Evolutionary conservation across 2,888 invertebrate genomes (phyloP), one percentile per base, ranked within the genome.

Genomic region (Habrosyne pyritoides): DNA sequence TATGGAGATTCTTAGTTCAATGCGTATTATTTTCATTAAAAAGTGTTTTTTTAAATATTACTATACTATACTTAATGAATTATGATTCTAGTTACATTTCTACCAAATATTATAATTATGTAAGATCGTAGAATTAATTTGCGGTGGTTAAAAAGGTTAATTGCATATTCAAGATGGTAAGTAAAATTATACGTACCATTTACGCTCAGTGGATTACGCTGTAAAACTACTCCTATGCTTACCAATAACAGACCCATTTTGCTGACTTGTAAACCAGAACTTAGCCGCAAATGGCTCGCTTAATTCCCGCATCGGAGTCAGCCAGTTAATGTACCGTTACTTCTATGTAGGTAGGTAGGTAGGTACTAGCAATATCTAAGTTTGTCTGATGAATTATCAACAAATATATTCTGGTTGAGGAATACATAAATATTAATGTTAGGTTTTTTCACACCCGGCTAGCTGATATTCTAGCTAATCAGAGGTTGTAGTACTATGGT

Each of bases 321-420:
- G 67, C 70, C 72, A 69, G 71, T 77, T 71, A 79, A 78, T 74
- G 71, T 81, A 75, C 81, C 75, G 81, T 83, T 79, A 72, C 67
- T 65, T 70, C 57, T 57, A 66, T 56, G 68, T 71, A 55, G 52
- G 10, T 14, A 48, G 2, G 12, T n/a, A 48, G 58, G 2, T n/a
- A n/a, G 1, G 3, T 60, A 69, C 54, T 52, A 57, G 52, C 64
- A 64, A 64, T 60, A 61, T 61, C 54, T 59, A 72, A 67, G 75
- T 64, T 70, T 67, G 66, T 75, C 75, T 75, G 65, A 71, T 71
- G 63, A 65, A 67, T 69, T 28, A 1, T 10, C 6, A 28, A 28
- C 10, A 8, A 8, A 7, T 7, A 28, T 28, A 2, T 2, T 28
- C n/a, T n/a, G n/a, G n/a, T n/a, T n/a, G n/a, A n/a, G n/a, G n/a